These are phyloP conservation scores for Desmodus rotundus DNA, from an alignment of 2,113 vertebrate species.

Conservation along the genomic window DNA sequence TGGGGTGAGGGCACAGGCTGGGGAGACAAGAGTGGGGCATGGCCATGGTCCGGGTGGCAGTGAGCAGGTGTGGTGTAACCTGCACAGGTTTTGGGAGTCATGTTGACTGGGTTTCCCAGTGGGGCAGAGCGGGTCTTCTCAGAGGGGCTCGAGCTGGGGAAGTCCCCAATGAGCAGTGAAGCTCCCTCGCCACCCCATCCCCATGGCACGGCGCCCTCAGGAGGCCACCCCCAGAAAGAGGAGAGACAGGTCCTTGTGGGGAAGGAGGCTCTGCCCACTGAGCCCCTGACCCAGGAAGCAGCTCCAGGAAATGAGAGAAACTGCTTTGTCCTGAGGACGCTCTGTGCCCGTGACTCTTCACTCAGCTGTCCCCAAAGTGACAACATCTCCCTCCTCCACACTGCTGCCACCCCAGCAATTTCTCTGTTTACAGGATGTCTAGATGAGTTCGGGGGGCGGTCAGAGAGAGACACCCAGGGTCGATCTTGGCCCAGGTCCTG, in stretches of 20 bases:
- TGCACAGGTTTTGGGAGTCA: rapidly evolving
- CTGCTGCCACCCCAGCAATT: slow-evolving; percentile 76
- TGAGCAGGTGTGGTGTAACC: rapidly evolving
- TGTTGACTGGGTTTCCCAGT: not conserved
- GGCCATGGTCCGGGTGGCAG: rapidly evolving
- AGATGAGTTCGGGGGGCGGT: slow-evolving; percentile 80
- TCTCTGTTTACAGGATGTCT: slow-evolving; percentile 84
- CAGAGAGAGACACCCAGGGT: slow-evolving; percentile 75
- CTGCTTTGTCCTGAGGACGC: slow-evolving; percentile 71
- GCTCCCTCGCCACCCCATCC: not conserved
- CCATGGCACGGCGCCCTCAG: rapidly evolving
- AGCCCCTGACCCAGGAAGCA: slow-evolving; percentile 69
- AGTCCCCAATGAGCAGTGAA: not conserved
- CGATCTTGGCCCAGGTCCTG: slow-evolving; percentile 69
- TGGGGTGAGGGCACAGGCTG: not conserved
- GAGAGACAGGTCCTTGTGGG: slow-evolving; percentile 49
- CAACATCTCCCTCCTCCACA: slow-evolving; percentile 70
- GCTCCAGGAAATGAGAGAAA: slow-evolving; percentile 59
- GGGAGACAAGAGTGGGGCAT: not conserved
- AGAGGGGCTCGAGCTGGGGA: rapidly evolving
- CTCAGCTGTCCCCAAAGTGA: slow-evolving; percentile 75
- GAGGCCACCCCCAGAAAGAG: slow-evolving; percentile 50
- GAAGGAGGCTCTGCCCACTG: slow-evolving; percentile 53
- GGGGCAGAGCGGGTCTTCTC: not conserved
- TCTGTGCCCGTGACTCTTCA: slow-evolving; percentile 71